phyloP scores from a whole-genome alignment of 2,113 vertebrate species.

The Megaceryle maxima region DNA sequence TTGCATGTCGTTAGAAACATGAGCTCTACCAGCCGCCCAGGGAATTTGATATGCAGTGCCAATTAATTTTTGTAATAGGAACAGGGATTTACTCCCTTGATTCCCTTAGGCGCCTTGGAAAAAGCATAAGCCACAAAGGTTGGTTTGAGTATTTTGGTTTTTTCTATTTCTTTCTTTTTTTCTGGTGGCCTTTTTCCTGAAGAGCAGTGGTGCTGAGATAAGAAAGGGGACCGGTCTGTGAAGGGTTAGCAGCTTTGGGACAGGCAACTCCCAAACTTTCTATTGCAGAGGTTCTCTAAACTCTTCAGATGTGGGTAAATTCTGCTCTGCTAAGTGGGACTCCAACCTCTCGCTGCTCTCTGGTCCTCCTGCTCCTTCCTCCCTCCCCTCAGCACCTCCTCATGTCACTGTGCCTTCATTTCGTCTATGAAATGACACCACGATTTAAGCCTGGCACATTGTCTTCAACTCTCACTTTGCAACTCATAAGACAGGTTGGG shows the following conservation, averaged over 20 bases:
- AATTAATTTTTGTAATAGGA: constrained; percentile 51
- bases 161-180: background rate
- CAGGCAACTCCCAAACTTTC: background rate
- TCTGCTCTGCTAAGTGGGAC: background rate
- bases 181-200: background rate
- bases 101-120: constrained; percentile 13
- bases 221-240: background rate
- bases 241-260: background rate
- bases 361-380: background rate
- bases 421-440: background rate
- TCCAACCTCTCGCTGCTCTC: background rate
- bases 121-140: background rate
- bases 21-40: background rate
- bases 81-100: background rate
- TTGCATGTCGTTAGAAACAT: background rate
- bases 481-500: background rate
- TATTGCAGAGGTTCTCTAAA: background rate
- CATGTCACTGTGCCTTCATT: constrained; percentile 62
- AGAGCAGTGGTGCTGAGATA: background rate
- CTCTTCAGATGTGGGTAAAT: background rate
- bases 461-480: background rate
- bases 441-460: background rate
- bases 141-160: background rate
- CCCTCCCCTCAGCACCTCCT: background rate
- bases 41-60: constrained; percentile 39